A percentile compares a stretch with the other conserved stretches of the same genome.
phyloP scores from a whole-genome alignment of 53 echinoderm and acorn worm genomes.

The Temnopleurus reevesii region DNA sequence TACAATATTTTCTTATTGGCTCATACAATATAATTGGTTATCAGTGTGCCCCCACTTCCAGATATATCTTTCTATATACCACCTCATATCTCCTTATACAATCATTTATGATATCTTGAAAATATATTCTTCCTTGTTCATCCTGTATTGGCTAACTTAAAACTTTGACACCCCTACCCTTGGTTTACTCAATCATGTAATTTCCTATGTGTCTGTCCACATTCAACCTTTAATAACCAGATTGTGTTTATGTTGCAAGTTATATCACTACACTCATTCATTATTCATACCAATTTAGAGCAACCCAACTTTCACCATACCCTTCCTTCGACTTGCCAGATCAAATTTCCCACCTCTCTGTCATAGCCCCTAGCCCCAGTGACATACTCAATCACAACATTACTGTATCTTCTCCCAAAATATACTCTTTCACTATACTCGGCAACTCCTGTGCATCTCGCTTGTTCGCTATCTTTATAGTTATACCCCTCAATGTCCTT shows the following conservation, averaged over 20 bases:
- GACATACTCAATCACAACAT: slow-evolving; percentile 21
- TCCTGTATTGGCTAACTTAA: too few species aligned
- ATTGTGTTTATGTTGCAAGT: neutral
- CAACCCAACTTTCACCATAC: neutral
- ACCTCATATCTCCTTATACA: too few species aligned
- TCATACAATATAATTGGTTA: too few species aligned
- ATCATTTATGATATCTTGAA: too few species aligned
- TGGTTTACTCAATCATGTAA: neutral
- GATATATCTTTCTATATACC: too few species aligned
- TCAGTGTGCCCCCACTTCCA: too few species aligned
- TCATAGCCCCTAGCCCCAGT: neutral
- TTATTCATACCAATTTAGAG: slow-evolving; percentile 31
- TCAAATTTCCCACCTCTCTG: neutral
- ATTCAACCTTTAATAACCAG: too few species aligned
- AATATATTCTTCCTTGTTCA: too few species aligned
- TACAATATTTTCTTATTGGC: too few species aligned
- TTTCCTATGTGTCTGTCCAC: too few species aligned
- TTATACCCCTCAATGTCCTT: neutral
- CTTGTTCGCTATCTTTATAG: neutral
- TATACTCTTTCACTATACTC: neutral
- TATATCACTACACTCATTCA: neutral
- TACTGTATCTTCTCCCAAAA: neutral
- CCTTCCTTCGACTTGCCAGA: neutral
- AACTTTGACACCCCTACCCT: neutral
- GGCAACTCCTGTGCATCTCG: too few species aligned